Conservation (phyloP, 2,797 vertebrate genomes). For the Brotula barbata region DNA sequence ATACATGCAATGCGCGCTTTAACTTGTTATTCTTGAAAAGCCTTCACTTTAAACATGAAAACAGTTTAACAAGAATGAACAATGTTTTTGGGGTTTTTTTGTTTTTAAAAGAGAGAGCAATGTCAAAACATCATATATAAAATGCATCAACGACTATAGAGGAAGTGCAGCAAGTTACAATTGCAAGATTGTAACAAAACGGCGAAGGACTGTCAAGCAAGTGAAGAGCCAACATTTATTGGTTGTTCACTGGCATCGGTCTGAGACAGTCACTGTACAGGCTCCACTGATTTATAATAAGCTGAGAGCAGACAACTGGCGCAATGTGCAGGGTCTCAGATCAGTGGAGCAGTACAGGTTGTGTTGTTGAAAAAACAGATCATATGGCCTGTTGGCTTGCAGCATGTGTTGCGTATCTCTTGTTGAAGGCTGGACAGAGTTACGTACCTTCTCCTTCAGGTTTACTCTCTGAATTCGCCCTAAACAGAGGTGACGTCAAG, state of each 20-base stretch:
- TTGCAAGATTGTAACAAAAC: conserved; percentile 40
- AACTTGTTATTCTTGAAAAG: conserved; percentile 66
- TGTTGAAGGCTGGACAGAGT: conserved; percentile 23
- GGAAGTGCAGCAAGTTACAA: conserved; percentile 34
- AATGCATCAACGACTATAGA: conserved; percentile 45
- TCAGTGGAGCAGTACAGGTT: conserved; percentile 59
- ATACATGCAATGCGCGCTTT: conserved; percentile 75
- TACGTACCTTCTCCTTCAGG: conserved; percentile 50
- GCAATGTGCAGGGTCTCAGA: conserved; percentile 8
- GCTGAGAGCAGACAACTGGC: conserved; percentile 3
- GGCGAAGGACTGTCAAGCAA: conserved; percentile 49
- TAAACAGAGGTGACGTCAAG: conserved; percentile 90
- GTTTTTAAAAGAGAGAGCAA: conserved; percentile 21
- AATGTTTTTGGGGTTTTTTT: conserved; percentile 23
- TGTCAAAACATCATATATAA: conserved; percentile 59
- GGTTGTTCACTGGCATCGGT: conserved; percentile 56
- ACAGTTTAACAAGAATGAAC: conserved; percentile 54
- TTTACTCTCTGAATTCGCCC: conserved; percentile 81
- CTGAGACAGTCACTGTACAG: conserved; percentile 52
- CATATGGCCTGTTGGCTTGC: conserved; percentile 14
- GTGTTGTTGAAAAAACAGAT: conserved; percentile 44
- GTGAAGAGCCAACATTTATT: conserved; percentile 65
- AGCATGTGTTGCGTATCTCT: conserved; percentile 15
- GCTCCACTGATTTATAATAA: conserved; percentile 51
- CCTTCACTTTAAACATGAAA: conserved; percentile 64